Base-by-base conservation (phyloP, 2,113 vertebrate species). In the Bagarius yarrelli region DNA sequence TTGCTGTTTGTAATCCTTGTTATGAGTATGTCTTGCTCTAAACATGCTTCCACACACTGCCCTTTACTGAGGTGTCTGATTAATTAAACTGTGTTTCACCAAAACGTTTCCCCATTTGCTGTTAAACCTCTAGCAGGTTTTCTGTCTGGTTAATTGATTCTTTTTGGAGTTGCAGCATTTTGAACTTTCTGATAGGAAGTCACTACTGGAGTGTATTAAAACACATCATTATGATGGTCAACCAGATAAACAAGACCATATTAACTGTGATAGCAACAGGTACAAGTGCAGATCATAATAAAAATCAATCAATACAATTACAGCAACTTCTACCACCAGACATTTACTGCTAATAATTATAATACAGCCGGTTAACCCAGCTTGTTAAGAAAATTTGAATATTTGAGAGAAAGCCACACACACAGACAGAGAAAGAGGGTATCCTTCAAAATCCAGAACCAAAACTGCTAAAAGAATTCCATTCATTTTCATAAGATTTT, bases 101-200 rank as follows among this genome's bases (percentile, higher is more conserved):
- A n/a, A 18, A 61, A 5, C 5, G 32, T 81, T 55, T 61, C 56
- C 63, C 55, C 64, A 72, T 83, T 80, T 11, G 70, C 57, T 47
- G n/a, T n/a, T 18, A 64, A 27, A 56, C 63, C 66, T 23, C 61
- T 56, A 21, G 6, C 12, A n/a, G 30, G 34, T 77, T 77, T 25
- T 9, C 19, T 64, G 30, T 40, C 8, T 52, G 59, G 21, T 60
- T 64, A 21, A 59, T 47, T 59, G 13, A 44, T 19, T 76, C 19
- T 3, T 60, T 44, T 60, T 40, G 18, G 16, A 30, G 50, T 53
- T 74, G 71, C 11, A 21, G 13, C 53, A 57, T 1, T 36, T 36
- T 56, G 59, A 76, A 40, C 34, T 25, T 1, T 59, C 53, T 36
- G 72, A 57, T 74, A 57, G 56, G 25, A 2, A 23, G 27, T 25